A percentile compares a stretch with the other conserved stretches of the same genome.
These are phyloP conservation scores for Rhadinocentrus ornatus DNA, from an alignment of 2,797 vertebrate species.

Conservation along the genomic window DNA sequence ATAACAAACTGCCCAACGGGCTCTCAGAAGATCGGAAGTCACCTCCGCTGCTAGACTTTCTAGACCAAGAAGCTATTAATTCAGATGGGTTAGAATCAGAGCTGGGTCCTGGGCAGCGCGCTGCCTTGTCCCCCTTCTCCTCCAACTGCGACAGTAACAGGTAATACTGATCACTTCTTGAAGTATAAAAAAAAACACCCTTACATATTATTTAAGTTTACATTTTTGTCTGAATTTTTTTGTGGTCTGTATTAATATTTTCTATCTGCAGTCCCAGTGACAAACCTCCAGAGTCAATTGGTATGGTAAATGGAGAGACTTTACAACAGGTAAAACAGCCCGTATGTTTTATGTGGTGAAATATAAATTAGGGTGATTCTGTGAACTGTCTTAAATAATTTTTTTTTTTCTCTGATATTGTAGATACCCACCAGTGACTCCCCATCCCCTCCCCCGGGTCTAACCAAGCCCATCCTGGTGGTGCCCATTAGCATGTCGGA, in stretches of 20 bases:
- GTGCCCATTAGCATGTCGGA: conserved; percentile 93
- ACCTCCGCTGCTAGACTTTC: conserved; percentile 89
- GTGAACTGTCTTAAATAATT: conserved; percentile 45
- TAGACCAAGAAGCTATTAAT: conserved; percentile 90
- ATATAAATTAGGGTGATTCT: background rate
- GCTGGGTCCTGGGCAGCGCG: conserved; percentile 79
- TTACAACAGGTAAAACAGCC: conserved; percentile 90
- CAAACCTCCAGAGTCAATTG: conserved; percentile 93
- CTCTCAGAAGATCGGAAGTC: conserved; percentile 91
- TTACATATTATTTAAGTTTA: background rate
- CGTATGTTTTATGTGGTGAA: background rate
- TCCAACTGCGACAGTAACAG: conserved; percentile 84
- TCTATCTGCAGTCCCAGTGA: conserved; percentile 88
- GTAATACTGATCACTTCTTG: conserved; percentile 48
- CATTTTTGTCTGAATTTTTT: background rate
- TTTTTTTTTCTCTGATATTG: background rate
- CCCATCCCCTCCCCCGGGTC: conserved; percentile 95
- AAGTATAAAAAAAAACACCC: background rate
- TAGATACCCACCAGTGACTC: conserved; percentile 93
- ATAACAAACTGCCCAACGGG: conserved; percentile 86
- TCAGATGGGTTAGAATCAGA: conserved; percentile 90
- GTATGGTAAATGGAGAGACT: conserved; percentile 95
- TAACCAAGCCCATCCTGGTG: conserved; percentile 92
- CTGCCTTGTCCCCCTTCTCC: conserved; percentile 85
- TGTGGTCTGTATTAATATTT: conserved; percentile 1